Evolutionary conservation across 1,140 invertebrate species (phyloP).

Genomic region (Diuraphis noxia): DNA sequence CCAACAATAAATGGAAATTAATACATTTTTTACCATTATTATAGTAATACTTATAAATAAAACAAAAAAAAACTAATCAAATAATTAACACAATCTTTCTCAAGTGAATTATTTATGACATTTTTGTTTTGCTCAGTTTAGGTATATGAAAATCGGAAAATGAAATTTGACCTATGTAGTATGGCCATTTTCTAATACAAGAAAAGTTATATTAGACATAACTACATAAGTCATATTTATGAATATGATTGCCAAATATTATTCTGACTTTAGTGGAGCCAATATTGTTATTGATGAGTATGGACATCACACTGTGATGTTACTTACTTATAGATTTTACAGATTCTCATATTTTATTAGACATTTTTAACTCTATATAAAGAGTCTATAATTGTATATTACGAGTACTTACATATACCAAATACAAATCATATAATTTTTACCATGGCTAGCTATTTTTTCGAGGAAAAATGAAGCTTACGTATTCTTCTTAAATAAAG

Average conservation of each 20-base stretch:
- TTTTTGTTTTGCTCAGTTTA: conserved; percentile 66
- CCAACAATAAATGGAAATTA: conserved; percentile 96
- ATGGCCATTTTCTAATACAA: conserved; percentile 69
- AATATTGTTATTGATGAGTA: conserved; percentile 75
- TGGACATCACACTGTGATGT: conserved; percentile 68
- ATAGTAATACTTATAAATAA: conserved; percentile 22
- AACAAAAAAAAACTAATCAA: not conserved
- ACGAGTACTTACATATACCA: too few relatives aligned
- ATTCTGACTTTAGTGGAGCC: conserved; percentile 81
- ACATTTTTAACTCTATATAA: too few relatives aligned
- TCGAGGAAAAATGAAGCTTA: too few relatives aligned
- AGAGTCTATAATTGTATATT: too few relatives aligned
- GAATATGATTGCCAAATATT: conserved; percentile 70
- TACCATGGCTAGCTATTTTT: too few relatives aligned
- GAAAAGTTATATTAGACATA: conserved; percentile 76
- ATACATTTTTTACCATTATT: conserved; percentile 91
- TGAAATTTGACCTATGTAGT: conserved; percentile 64
- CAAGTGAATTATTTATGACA: not conserved
- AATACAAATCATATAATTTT: too few relatives aligned
- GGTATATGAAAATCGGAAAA: conserved; percentile 83
- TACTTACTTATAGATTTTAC: too few relatives aligned
- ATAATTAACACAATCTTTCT: not conserved
- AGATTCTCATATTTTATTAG: too few relatives aligned
- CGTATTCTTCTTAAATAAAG: too few relatives aligned
- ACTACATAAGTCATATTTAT: conserved; percentile 61